phyloP scores from a whole-genome alignment of 2,888 invertebrate species.

The Macrosiphum euphorbiae region DNA sequence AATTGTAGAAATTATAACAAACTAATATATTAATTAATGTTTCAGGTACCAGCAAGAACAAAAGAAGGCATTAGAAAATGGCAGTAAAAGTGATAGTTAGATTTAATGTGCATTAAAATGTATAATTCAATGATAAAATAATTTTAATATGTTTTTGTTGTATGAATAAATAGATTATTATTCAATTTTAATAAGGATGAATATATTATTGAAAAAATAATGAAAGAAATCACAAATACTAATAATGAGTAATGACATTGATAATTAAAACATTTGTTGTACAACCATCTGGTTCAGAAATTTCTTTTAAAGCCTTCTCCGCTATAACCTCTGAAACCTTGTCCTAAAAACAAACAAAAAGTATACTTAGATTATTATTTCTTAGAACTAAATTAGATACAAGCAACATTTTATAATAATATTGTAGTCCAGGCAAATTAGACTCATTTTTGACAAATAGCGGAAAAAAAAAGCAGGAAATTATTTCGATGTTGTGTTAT shows the following conservation, averaged over 20 bases:
- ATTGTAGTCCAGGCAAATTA: too few species aligned
- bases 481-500: too few species aligned
- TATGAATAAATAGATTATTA: not conserved
- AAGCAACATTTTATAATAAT: not conserved
- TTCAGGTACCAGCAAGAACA: conserved; percentile 58
- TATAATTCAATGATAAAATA: not conserved
- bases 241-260: not conserved
- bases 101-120: not conserved
- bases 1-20: not conserved
- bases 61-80: conserved; percentile 51
- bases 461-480: too few species aligned
- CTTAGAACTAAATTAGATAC: not conserved
- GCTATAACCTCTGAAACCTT: not conserved
- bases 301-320: not conserved
- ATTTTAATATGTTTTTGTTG: not conserved
- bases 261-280: not conserved
- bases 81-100: not conserved
- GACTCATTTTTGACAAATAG: too few species aligned
- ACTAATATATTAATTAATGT: conserved; percentile 14
- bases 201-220: not conserved
- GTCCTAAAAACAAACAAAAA: conserved; percentile 24
- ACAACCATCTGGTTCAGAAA: not conserved
- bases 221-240: not conserved
- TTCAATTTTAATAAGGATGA: not conserved
- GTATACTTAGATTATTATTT: not conserved